Evolutionary conservation across 1,140 invertebrate genomes (phyloP).

Genomic region (Pectinophora gossypiella): DNA sequence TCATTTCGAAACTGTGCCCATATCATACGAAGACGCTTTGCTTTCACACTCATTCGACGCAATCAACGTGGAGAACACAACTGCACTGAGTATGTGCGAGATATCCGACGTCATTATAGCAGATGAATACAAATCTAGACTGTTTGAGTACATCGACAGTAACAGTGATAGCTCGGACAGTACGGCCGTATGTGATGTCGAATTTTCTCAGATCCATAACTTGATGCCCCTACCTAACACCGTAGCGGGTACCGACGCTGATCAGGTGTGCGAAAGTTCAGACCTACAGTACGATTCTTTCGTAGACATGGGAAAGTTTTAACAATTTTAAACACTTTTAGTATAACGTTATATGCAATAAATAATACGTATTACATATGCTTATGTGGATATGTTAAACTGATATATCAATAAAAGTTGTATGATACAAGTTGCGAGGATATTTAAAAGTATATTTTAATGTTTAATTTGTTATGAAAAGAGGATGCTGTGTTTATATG

Average conservation of each 20-base stretch:
- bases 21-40: conserved; percentile 51
- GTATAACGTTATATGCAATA: conserved; percentile 1
- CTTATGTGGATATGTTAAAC: conserved; percentile 16
- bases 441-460: not conserved
- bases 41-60: conserved; percentile 53
- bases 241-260: conserved; percentile 29
- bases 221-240: conserved; percentile 25
- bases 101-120: conserved; percentile 24
- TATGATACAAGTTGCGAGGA: not conserved
- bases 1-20: conserved; percentile 37
- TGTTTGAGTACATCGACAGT: conserved; percentile 59
- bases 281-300: conserved; percentile 67
- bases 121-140: conserved; percentile 10
- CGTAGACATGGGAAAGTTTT: conserved; percentile 68
- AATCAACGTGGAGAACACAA: conserved; percentile 39
- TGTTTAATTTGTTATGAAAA: not conserved
- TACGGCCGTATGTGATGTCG: conserved; percentile 46
- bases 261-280: conserved; percentile 42
- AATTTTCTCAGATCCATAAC: conserved; percentile 19
- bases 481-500: not conserved
- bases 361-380: conserved; percentile 11
- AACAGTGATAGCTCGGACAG: conserved; percentile 56
- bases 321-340: conserved; percentile 14
- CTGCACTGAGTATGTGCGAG: conserved; percentile 26
- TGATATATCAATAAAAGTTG: not conserved